Percentiles rank a stretch among this genome's conserved stretches.
Evolutionary conservation across 2,888 invertebrate species (phyloP).

Genomic region (Pristionchus maxplancki): DNA sequence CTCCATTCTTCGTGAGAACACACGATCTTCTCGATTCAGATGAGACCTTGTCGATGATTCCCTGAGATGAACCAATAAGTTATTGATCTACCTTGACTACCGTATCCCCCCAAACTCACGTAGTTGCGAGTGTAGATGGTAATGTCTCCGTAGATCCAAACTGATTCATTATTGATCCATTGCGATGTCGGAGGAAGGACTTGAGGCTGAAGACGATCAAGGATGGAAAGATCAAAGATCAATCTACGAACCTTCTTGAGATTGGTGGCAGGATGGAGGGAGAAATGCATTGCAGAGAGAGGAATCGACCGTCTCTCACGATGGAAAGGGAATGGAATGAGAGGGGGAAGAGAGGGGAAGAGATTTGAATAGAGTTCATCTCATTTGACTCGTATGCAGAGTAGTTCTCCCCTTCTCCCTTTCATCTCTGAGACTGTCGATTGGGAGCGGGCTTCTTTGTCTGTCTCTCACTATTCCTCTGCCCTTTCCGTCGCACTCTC

Average conservation of each 20-base stretch:
- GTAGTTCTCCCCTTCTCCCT: conserved; percentile 6
- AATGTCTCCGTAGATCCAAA: conserved; percentile 14
- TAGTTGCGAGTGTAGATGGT: conserved; percentile 18
- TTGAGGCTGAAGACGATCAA: conserved; percentile 25
- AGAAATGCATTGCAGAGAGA: conserved; percentile 27
- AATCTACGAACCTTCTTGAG: conserved; percentile 37
- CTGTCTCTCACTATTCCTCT: neutral
- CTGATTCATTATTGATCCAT: neutral
- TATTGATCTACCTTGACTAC: neutral
- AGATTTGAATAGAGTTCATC: neutral
- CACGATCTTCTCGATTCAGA: conserved; percentile 5
- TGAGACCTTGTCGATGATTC: conserved; percentile 26
- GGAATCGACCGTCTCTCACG: conserved; percentile 36
- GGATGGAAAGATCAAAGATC: conserved; percentile 38
- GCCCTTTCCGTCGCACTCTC: neutral
- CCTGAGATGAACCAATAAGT: neutral
- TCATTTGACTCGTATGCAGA: neutral
- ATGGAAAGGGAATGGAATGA: neutral
- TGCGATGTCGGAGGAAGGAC: neutral
- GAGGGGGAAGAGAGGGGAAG: neutral
- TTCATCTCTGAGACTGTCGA: neutral
- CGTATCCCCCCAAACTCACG: neutral
- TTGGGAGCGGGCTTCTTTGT: neutral
- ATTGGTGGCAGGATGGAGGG: conserved; percentile 8
- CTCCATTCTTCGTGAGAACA: conserved; percentile 43